Percentiles rank a stretch among this genome's conserved stretches.
Evolutionary conservation across 2,888 invertebrate species (phyloP).

Genomic region (Beris morrisii): DNA sequence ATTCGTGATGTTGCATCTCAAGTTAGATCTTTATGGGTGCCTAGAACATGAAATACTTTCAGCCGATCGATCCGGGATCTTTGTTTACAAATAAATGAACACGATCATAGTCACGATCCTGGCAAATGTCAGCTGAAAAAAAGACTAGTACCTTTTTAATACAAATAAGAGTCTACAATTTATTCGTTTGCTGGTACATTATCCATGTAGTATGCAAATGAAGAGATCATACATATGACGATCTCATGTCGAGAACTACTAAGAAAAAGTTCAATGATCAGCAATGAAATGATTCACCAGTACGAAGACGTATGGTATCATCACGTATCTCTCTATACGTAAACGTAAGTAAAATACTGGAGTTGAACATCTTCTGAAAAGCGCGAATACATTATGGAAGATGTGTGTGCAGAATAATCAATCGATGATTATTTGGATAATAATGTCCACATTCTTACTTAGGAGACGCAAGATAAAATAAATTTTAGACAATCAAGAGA

Average conservation of each 20-base stretch:
- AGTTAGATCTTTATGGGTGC: no score
- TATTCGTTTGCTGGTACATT: no score
- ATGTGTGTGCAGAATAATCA: slow-evolving; percentile 13
- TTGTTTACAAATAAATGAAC: no score
- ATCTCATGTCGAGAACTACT: not conserved
- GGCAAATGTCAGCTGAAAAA: no score
- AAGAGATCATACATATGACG: no score
- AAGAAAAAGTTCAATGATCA: slow-evolving; percentile 29
- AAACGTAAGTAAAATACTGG: not conserved
- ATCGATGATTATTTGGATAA: slow-evolving; percentile 3
- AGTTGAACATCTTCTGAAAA: slow-evolving; percentile 5
- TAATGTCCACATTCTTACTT: not conserved
- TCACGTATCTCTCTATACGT: not conserved
- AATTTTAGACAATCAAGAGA: not conserved
- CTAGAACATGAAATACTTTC: no score
- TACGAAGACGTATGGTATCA: not conserved
- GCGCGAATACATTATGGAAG: slow-evolving; percentile 6
- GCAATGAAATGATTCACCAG: slow-evolving; percentile 1
- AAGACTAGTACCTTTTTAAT: no score
- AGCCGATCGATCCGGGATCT: no score
- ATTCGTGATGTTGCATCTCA: no score
- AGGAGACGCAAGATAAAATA: slow-evolving; percentile 6
- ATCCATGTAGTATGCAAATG: no score
- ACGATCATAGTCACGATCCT: no score
- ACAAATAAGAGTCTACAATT: no score